Conservation (phyloP, 2,888 invertebrate genomes). For the Yponomeuta cagnagella region DNA sequence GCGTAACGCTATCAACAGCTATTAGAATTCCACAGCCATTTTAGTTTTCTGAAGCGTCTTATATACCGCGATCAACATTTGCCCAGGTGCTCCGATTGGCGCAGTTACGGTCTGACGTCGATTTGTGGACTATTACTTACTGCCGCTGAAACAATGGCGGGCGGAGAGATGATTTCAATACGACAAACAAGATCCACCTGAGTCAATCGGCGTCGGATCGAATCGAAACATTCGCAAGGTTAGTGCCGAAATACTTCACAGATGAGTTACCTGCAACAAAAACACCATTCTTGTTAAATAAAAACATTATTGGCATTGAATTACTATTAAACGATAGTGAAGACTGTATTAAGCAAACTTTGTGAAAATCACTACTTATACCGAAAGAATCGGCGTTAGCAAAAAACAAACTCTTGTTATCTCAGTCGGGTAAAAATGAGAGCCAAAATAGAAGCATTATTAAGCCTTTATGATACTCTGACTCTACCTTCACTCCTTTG, state of each 20-base stretch:
- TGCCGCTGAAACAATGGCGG: not conserved
- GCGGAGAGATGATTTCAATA: not conserved
- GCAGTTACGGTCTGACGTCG: not conserved
- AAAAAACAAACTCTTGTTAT: too few relatives aligned
- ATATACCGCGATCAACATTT: not conserved
- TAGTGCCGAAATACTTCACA: not conserved
- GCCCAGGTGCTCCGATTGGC: not conserved
- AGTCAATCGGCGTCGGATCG: not conserved
- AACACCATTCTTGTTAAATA: not conserved
- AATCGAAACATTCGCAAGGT: not conserved
- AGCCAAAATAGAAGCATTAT: too few relatives aligned
- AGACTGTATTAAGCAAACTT: not conserved
- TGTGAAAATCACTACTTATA: too few relatives aligned
- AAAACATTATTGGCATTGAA: not conserved
- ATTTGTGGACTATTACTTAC: not conserved
- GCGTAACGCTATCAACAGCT: not conserved
- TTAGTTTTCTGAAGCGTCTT: not conserved
- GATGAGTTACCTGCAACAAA: not conserved
- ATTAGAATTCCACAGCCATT: not conserved
- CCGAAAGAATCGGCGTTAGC: too few relatives aligned
- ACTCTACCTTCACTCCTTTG: too few relatives aligned
- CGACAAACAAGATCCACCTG: not conserved
- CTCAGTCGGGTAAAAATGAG: too few relatives aligned
- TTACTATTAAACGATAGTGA: not conserved
- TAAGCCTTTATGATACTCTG: too few relatives aligned